These are phyloP conservation scores for Thunnus thynnus DNA, from an alignment of 2,113 vertebrate genomes.

Conservation along the genomic window DNA sequence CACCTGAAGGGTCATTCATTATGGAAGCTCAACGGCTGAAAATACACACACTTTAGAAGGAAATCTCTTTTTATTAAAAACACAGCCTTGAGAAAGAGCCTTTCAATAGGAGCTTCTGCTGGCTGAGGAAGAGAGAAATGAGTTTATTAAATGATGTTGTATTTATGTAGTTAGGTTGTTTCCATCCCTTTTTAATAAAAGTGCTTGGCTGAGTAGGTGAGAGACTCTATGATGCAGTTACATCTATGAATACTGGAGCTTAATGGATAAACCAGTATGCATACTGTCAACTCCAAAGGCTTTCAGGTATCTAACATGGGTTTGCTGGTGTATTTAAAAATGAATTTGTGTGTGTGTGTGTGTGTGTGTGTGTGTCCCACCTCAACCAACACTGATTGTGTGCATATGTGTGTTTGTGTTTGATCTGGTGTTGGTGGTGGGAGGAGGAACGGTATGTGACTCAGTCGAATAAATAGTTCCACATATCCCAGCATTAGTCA, in stretches of 20 bases:
- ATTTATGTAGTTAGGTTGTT: slow-evolving; percentile 21
- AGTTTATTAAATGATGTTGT: background rate
- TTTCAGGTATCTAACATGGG: background rate
- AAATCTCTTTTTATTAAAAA: slow-evolving; percentile 41
- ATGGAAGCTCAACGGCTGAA: slow-evolving; percentile 1
- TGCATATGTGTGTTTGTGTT: slow-evolving; percentile 15
- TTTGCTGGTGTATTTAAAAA: slow-evolving; percentile 45
- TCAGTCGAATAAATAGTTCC: slow-evolving; percentile 66
- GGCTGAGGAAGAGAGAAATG: background rate
- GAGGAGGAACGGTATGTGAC: slow-evolving; percentile 60
- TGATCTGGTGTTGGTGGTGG: slow-evolving; percentile 41
- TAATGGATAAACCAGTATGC: slow-evolving; percentile 9
- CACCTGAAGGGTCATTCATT: slow-evolving; percentile 1
- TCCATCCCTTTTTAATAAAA: slow-evolving; percentile 13
- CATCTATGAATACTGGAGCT: slow-evolving; percentile 23
- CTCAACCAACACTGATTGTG: background rate
- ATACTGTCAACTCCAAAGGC: background rate
- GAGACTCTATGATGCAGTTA: slow-evolving; percentile 11
- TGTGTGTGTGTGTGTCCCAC: background rate
- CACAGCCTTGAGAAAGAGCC: slow-evolving; percentile 2
- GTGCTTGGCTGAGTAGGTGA: slow-evolving; percentile 16
- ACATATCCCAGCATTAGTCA: slow-evolving; percentile 61
- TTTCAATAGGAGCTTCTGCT: background rate
- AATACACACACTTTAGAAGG: background rate
- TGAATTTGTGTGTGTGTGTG: background rate